phyloP scores from a whole-genome alignment of 1,140 invertebrate species.

The Listronotus bonariensis region DNA sequence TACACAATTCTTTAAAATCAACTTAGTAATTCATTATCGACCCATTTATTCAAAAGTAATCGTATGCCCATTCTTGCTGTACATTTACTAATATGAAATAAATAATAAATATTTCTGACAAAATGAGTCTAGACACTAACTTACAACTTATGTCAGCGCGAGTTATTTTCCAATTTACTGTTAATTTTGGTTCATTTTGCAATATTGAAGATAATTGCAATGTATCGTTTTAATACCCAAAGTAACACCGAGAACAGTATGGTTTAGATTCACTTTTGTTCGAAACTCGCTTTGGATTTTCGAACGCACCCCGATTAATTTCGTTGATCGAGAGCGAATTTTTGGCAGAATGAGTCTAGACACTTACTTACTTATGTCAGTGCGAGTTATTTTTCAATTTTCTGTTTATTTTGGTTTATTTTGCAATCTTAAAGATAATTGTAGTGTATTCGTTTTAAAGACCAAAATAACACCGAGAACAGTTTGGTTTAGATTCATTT shows the following conservation, averaged over 20 bases:
- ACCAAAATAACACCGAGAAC: background rate
- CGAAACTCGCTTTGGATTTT: background rate
- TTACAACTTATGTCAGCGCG: too few relatives aligned
- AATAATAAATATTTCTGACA: background rate
- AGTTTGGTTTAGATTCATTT: background rate
- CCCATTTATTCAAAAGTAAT: too few relatives aligned
- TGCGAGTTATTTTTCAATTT: constrained; percentile 11
- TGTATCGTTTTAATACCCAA: background rate
- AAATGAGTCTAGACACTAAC: constrained; percentile 2
- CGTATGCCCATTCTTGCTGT: too few relatives aligned
- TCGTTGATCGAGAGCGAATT: background rate
- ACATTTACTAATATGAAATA: background rate
- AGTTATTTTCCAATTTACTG: constrained; percentile 12
- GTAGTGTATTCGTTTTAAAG: background rate
- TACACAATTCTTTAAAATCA: too few relatives aligned
- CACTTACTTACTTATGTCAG: too few relatives aligned
- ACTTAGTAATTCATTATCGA: too few relatives aligned
- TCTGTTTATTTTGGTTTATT: constrained; percentile 1
- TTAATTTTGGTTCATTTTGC: constrained; percentile 8
- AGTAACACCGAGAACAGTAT: background rate
- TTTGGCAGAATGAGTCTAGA: background rate
- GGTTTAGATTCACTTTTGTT: background rate
- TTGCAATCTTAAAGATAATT: constrained; percentile 13
- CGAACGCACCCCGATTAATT: background rate
- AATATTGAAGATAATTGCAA: constrained; percentile 12